Conservation (phyloP, 2,888 invertebrate species). For the Uloborus plumipes region DNA sequence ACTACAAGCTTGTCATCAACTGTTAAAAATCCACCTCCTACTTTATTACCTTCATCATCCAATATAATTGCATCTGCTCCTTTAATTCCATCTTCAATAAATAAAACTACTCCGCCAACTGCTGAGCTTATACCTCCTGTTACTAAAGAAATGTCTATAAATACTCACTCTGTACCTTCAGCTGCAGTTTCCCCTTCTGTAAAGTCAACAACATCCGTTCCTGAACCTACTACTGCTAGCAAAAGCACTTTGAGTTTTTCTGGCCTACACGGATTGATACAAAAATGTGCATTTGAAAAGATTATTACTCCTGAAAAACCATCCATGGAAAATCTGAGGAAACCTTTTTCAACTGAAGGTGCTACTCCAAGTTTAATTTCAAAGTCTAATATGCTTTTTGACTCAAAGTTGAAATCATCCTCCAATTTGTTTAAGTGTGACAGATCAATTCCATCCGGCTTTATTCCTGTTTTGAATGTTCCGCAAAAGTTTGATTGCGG, state of each 20-base stretch:
- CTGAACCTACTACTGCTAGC: background rate
- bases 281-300: constrained; percentile 19
- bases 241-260: constrained; percentile 31
- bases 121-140: too few species aligned
- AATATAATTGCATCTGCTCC: too few species aligned
- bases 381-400: background rate
- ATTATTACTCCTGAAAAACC: constrained; percentile 9
- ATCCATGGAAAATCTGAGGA: background rate
- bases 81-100: too few species aligned
- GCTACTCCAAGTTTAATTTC: background rate
- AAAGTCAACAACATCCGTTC: too few species aligned
- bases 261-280: constrained; percentile 31
- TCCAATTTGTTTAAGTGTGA: background rate
- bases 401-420: background rate
- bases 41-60: too few species aligned
- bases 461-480: background rate
- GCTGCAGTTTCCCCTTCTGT: background rate
- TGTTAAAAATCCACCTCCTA: too few species aligned
- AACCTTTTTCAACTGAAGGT: background rate
- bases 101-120: too few species aligned
- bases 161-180: background rate
- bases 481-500: background rate
- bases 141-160: too few species aligned
- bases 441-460: background rate
- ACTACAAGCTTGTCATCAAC: too few species aligned